Conservation (phyloP, 2,888 invertebrate genomes). For the Bursaphelenchus okinawaensis region DNA sequence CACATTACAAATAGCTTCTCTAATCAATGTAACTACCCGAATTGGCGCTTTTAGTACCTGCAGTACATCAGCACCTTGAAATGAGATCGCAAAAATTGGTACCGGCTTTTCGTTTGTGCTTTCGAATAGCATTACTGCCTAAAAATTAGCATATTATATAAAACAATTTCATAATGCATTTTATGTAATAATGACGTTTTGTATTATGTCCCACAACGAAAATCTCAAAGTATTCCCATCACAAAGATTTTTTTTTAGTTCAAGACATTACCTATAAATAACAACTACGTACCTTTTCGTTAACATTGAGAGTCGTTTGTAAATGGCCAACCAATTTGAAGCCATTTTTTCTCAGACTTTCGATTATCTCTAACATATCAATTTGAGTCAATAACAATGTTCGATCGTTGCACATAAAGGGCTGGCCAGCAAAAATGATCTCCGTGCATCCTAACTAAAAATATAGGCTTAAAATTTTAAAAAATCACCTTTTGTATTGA, state of each 20-base stretch:
- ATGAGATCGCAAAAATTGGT: constrained; percentile 4
- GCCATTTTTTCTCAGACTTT: background rate
- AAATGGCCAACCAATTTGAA: constrained; percentile 3
- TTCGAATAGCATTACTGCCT: constrained; percentile 11
- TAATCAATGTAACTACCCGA: constrained; percentile 2
- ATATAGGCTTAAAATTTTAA: background rate
- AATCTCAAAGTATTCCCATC: too few relatives aligned
- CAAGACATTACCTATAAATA: too few relatives aligned
- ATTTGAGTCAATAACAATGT: constrained; percentile 1
- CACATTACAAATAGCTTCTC: constrained; percentile 6
- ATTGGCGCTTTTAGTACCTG: constrained; percentile 6
- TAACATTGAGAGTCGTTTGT: constrained; percentile 6
- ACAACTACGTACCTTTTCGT: constrained; percentile 13
- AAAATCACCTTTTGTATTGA: too few relatives aligned
- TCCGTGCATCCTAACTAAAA: constrained; percentile 16
- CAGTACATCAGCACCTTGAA: background rate
- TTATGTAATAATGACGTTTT: too few relatives aligned
- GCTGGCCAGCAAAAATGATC: constrained; percentile 9
- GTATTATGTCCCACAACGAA: too few relatives aligned
- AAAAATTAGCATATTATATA: background rate
- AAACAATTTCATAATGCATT: too few relatives aligned
- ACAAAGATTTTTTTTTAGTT: too few relatives aligned
- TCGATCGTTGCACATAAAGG: background rate
- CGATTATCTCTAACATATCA: constrained; percentile 4
- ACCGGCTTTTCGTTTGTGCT: constrained; percentile 4